Conservation (phyloP, 2,888 invertebrate genomes). For the Erebia ligea region DNA sequence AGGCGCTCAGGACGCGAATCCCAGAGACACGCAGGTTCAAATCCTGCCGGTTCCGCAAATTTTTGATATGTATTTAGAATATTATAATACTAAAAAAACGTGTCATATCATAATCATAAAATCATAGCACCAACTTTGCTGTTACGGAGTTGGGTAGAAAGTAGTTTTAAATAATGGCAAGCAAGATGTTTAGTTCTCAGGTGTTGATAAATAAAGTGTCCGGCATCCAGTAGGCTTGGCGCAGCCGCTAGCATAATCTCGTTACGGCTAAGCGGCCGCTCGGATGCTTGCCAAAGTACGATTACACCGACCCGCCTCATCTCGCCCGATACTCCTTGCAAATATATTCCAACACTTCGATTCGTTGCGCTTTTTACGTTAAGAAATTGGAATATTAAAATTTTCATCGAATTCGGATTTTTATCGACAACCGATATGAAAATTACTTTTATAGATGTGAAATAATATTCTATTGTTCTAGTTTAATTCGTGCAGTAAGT, state of each 20-base stretch:
- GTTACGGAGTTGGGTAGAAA: too few relatives aligned
- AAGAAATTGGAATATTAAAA: not conserved
- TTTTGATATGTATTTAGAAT: too few relatives aligned
- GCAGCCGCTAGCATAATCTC: slow-evolving; percentile 23
- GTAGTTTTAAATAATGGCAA: not conserved
- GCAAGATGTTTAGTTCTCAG: not conserved
- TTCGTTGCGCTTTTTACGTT: slow-evolving; percentile 11
- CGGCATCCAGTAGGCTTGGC: not conserved
- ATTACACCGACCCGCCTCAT: slow-evolving; percentile 50
- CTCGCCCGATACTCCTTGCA: slow-evolving; percentile 42
- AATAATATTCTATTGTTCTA: too few relatives aligned
- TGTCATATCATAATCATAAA: too few relatives aligned
- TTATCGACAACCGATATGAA: not conserved
- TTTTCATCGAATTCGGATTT: slow-evolving; percentile 24
- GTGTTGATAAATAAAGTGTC: slow-evolving; percentile 29
- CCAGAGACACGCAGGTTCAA: too few relatives aligned
- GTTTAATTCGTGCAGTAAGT: too few relatives aligned
- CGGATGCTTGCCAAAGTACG: slow-evolving; percentile 44
- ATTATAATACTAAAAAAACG: too few relatives aligned
- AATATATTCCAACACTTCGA: slow-evolving; percentile 3
- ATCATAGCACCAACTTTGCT: not conserved
- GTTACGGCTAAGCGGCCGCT: slow-evolving; percentile 27
- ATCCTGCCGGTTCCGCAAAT: too few relatives aligned
- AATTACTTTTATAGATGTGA: too few relatives aligned
- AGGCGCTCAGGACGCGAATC: too few relatives aligned